A percentile compares a stretch with the other conserved stretches of the same genome.
Evolutionary conservation across 1,140 invertebrate genomes (phyloP).

Genomic region (Chelonus insularis): DNA sequence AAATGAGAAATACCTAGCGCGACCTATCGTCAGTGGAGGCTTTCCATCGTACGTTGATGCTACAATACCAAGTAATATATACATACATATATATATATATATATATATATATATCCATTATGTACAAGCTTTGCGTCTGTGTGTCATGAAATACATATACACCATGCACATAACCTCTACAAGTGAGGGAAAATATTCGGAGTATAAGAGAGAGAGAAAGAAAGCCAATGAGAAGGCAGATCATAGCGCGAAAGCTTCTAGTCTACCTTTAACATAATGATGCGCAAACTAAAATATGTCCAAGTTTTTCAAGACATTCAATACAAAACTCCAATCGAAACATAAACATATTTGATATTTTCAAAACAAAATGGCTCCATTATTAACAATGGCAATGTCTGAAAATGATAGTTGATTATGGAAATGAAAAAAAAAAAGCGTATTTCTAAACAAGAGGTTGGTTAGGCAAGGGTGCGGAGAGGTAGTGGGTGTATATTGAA

Average conservation of each 20-base stretch:
- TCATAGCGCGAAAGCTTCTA: no score
- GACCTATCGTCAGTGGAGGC: constrained; percentile 15
- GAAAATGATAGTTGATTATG: no score
- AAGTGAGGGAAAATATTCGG: not conserved
- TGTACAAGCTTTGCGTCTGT: constrained; percentile 8
- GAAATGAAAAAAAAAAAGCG: no score
- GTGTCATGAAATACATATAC: not conserved
- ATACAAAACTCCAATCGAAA: no score
- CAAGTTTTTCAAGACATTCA: no score
- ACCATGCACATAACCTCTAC: not conserved
- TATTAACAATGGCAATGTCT: no score
- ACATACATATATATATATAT: not conserved
- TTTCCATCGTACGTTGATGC: constrained; percentile 7
- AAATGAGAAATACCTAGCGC: constrained; percentile 4
- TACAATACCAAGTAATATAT: constrained; percentile 17
- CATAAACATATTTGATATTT: no score
- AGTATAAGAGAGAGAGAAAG: constrained; percentile 20
- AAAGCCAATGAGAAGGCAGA: constrained; percentile 20
- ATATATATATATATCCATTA: constrained; percentile 2
- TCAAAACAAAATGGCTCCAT: no score
- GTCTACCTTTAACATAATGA: no score
- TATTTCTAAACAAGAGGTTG: no score
- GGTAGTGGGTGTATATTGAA: constrained; percentile 49
- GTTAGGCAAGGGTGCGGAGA: not conserved
- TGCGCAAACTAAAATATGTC: no score